A percentile compares a stretch with the other conserved stretches of the same genome.
Evolutionary conservation across 2,797 vertebrate species (phyloP).

Genomic region (Labeo calbasu): DNA sequence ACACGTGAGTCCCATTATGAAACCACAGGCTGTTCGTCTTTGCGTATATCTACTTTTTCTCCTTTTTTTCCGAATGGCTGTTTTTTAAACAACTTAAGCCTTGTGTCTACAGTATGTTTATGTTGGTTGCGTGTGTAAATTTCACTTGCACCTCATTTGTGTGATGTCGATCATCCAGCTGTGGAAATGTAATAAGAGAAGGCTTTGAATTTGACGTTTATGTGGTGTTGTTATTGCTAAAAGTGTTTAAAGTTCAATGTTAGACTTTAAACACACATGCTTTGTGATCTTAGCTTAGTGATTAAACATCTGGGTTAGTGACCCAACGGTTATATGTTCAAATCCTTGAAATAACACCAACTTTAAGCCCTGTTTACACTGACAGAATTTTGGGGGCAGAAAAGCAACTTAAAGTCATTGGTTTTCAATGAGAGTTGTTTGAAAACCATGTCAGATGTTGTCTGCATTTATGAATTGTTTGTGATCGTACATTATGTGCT

Average conservation of each 20-base stretch:
- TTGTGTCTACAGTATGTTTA: neutral
- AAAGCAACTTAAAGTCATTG: neutral
- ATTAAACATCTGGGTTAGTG: neutral
- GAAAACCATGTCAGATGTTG: neutral
- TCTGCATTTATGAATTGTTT: neutral
- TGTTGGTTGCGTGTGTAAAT: too few relatives aligned
- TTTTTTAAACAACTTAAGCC: neutral
- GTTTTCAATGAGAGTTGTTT: neutral
- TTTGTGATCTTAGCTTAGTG: neutral
- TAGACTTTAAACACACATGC: neutral
- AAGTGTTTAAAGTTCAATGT: neutral
- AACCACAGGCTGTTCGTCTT: constrained; percentile 9
- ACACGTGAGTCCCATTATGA: constrained; percentile 36
- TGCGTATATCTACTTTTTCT: neutral
- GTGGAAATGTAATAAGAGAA: neutral
- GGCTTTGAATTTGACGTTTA: neutral
- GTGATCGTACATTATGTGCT: neutral
- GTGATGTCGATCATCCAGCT: neutral
- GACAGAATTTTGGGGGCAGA: neutral
- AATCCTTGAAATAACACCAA: neutral
- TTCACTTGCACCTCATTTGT: neutral
- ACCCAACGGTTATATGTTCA: neutral
- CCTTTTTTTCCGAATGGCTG: neutral
- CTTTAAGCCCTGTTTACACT: neutral
- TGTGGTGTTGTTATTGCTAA: neutral